Conservation (phyloP, 2,113 vertebrate species). For the Pholis gunnellus region DNA sequence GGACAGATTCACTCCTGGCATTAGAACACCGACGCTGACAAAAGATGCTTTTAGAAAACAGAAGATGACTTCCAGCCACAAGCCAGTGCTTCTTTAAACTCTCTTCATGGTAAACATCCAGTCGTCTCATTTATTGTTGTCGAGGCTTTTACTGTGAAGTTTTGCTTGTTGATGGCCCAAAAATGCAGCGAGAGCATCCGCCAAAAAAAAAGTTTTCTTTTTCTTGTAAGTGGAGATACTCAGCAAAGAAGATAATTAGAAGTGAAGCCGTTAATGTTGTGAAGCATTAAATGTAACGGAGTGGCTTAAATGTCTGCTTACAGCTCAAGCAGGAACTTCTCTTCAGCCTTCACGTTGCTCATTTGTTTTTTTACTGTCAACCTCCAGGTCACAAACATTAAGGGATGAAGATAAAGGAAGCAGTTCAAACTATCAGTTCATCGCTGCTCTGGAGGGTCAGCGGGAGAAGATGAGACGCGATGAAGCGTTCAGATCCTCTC, state of each 20-base stretch:
- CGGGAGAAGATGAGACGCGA: too few species aligned
- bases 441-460: too few species aligned
- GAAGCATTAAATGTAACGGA: background rate
- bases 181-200: background rate
- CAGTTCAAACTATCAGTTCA: too few species aligned
- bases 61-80: constrained; percentile 6
- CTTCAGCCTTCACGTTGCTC: background rate
- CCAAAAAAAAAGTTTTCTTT: background rate
- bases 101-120: constrained; percentile 1
- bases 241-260: background rate
- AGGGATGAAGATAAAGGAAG: too few species aligned
- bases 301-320: background rate
- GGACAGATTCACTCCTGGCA: constrained; percentile 12
- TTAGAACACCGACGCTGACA: background rate
- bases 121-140: background rate
- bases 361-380: too few species aligned
- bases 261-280: background rate
- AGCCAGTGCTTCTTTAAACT: background rate
- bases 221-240: background rate
- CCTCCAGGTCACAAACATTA: background rate
- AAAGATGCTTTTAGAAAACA: constrained; percentile 14
- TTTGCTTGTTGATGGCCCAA: background rate
- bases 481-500: too few species aligned
- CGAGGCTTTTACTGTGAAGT: constrained; percentile 7
- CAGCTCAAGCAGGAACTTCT: background rate